Percentiles rank a stretch among this genome's conserved stretches.
phyloP scores from a whole-genome alignment of 2,113 vertebrate genomes.

The Hyperopisus bebe region DNA sequence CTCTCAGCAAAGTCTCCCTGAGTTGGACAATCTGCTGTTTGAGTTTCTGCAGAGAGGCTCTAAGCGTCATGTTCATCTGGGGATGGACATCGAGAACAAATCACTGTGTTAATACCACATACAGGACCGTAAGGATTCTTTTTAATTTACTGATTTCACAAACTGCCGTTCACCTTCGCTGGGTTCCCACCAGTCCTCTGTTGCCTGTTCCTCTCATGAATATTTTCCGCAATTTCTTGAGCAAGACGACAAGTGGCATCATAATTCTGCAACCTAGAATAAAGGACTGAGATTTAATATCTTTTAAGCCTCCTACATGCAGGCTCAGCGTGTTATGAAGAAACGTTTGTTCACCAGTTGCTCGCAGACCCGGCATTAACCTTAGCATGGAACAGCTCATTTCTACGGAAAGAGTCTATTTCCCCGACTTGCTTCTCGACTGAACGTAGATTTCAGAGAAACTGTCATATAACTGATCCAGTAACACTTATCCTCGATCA shows the following conservation, averaged over 20 bases:
- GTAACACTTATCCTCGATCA: not conserved
- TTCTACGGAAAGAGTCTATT: not conserved
- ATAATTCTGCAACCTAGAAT: constrained; percentile 73
- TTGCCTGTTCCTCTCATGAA: constrained; percentile 77
- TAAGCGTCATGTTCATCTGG: constrained; percentile 81
- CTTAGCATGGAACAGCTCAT: not conserved
- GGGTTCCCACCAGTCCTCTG: constrained; percentile 80
- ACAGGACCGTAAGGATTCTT: not conserved
- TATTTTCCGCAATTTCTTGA: constrained; percentile 84
- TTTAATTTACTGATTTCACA: not conserved
- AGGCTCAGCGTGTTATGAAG: not conserved
- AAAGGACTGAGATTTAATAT: not conserved
- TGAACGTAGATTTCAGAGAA: not conserved
- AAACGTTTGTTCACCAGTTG: not conserved
- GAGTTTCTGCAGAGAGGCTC: constrained; percentile 78
- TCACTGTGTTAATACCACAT: not conserved
- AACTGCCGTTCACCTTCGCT: constrained; percentile 64
- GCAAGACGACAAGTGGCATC: constrained; percentile 77
- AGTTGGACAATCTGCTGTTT: constrained; percentile 79
- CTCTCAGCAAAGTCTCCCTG: constrained; percentile 74
- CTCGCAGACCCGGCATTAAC: not conserved
- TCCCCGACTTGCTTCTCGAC: not conserved
- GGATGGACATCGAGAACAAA: not conserved
- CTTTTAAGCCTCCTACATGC: not conserved
- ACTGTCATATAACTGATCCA: not conserved